phyloP scores from a whole-genome alignment of 23 tunicate species.

The Trididemnum clinides region DNA sequence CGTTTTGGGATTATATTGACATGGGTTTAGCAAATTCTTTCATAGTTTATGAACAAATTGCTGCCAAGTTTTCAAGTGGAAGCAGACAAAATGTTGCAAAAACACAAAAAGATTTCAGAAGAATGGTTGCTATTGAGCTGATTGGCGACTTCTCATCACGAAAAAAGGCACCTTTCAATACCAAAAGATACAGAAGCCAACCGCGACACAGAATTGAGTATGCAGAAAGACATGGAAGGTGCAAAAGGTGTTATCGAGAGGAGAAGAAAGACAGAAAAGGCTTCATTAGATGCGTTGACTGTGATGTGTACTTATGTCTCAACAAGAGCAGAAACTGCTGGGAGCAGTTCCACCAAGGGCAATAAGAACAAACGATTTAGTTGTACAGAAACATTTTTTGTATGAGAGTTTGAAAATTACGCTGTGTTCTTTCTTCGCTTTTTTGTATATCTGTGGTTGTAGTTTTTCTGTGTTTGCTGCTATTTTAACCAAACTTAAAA shows the following conservation, averaged over 20 bases:
- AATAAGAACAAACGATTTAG: neutral
- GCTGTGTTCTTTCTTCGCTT: too few relatives aligned
- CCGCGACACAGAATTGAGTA: conserved; percentile 9
- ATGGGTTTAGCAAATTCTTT: neutral
- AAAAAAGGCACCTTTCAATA: too few relatives aligned
- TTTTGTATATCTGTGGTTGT: too few relatives aligned
- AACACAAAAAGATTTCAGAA: neutral
- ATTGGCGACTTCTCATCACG: neutral
- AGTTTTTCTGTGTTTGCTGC: too few relatives aligned
- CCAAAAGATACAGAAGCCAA: too few relatives aligned
- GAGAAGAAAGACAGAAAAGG: conserved; percentile 9
- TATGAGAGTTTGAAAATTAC: too few relatives aligned
- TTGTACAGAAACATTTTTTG: too few relatives aligned
- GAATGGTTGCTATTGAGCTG: neutral
- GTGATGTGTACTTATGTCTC: neutral
- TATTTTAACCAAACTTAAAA: too few relatives aligned
- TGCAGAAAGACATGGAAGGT: neutral
- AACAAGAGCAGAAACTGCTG: conserved; percentile 20
- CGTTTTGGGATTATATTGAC: conserved; percentile 23
- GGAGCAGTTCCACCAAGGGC: neutral
- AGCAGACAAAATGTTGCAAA: neutral
- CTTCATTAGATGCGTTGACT: conserved; percentile 5
- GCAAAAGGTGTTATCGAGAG: conserved; percentile 11
- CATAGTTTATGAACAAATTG: neutral
- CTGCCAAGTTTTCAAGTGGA: neutral